A percentile compares a stretch with the other conserved stretches of the same genome.
phyloP scores from a whole-genome alignment of 2,797 vertebrate species.

The Cuniculus paca region DNA sequence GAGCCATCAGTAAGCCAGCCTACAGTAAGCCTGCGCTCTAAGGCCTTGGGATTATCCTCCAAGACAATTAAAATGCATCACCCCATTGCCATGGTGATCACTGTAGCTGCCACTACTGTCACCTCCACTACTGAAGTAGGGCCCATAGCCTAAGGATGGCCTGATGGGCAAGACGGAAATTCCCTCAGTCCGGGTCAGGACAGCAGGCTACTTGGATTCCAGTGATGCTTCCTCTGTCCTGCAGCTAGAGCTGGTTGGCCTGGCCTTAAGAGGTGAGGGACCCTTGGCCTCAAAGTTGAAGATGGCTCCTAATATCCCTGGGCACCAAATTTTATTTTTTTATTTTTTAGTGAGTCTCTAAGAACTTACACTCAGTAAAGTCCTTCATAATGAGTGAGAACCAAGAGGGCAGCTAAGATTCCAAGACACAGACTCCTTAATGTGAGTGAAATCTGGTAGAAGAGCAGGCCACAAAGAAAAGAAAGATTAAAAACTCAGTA shows the following conservation, averaged over 20 bases:
- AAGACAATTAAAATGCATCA: constrained; percentile 75
- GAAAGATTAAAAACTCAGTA: background rate
- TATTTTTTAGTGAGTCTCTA: background rate
- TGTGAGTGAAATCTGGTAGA: fast-evolving
- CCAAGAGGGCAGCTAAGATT: background rate
- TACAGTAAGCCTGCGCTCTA: constrained; percentile 86
- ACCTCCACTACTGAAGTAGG: background rate
- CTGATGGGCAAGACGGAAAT: background rate
- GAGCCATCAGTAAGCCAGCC: constrained; percentile 89
- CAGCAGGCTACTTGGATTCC: background rate
- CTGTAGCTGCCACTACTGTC: no score
- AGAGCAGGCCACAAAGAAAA: background rate
- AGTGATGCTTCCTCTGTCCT: background rate
- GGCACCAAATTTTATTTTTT: background rate
- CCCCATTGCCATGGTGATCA: background rate
- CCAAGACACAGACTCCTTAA: background rate
- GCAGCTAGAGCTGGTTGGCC: background rate
- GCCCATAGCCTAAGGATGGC: background rate
- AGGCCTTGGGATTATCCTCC: constrained; percentile 80
- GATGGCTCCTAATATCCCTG: fast-evolving
- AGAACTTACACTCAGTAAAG: background rate
- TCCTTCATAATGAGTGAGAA: background rate
- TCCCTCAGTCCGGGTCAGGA: background rate
- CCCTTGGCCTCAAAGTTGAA: background rate
- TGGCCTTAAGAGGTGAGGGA: background rate